Base-by-base conservation (phyloP, 30 jellyfish, hydroid and myxozoan genomes). In the Sanderia malayensis region DNA sequence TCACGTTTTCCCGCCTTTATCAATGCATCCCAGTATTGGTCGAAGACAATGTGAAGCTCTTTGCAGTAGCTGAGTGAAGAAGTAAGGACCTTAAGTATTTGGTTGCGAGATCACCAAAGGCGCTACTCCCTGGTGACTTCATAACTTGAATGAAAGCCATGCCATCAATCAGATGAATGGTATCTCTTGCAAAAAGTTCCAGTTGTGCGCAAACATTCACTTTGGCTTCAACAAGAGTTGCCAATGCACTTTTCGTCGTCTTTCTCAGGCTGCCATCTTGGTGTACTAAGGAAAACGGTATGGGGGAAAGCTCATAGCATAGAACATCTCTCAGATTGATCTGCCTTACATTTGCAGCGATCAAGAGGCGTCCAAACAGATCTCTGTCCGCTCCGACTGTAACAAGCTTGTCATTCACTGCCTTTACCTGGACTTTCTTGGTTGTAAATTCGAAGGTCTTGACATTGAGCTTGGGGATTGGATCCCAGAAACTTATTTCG, bases 11-110 rank as follows among this genome's bases (percentile, higher is more conserved):
- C 55, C 8, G 55, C 8, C 15, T 41, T 41, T 41, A 41, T 41
- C 15, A 15, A 41, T 15, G 19, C 23, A 0, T 58, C 70, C 23
- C 1, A 31, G 8, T 58, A 58, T 31, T 58, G 70, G 8, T 58
- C 70, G 23, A 58, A 58, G 31, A 58, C 27, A 58, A 41, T 15
- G 55, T 41, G 4, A 2, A 19, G 31, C 23, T 31, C 23, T 31
- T 58, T 58, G 70, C 70, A 58, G 70, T 41, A 15, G 55, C 15
- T 58, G 70, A 58, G n/a, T 31, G 0, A 58, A 28, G 34, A 26
- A 58, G 70, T 58, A 15, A 58, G n/a, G 31, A 58, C 70, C 70
- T 58, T 26, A 58, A 58, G 70, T 58, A 31, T 31, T 58, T 58
- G 31, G n/a, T 26, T 15, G 70, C 70, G n/a, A 58, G 23, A 23